Evolutionary conservation across 2,797 vertebrate genomes (phyloP).

Genomic region (Lates japonicus): DNA sequence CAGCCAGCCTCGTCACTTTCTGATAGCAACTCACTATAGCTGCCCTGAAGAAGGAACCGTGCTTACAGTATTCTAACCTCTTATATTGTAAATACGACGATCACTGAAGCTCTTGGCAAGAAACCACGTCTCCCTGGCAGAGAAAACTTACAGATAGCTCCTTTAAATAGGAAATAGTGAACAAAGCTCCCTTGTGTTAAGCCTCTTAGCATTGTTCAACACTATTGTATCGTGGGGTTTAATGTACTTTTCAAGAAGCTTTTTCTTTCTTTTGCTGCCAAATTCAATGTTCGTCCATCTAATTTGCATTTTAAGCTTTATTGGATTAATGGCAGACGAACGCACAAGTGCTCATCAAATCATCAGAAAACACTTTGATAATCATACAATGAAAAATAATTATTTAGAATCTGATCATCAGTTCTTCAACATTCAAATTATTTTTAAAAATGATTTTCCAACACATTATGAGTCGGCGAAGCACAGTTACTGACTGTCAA

Average conservation of each 20-base stretch:
- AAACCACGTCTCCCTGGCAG: too few species aligned
- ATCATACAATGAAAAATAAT: background rate
- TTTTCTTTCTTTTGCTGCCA: background rate
- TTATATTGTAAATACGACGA: too few species aligned
- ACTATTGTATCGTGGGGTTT: background rate
- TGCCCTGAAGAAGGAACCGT: too few species aligned
- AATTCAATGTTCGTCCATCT: background rate
- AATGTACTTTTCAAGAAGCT: background rate
- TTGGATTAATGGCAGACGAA: background rate
- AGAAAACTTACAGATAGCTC: too few species aligned
- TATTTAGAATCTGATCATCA: too few species aligned
- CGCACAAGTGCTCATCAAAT: background rate
- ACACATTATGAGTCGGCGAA: background rate
- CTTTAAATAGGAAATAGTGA: background rate
- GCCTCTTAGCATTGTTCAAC: background rate
- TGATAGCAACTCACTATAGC: too few species aligned
- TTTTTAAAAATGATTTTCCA: background rate
- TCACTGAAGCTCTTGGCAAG: too few species aligned
- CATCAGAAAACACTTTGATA: background rate
- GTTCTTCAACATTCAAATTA: background rate
- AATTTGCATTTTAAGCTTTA: background rate
- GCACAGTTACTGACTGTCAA: background rate
- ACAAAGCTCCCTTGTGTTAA: background rate
- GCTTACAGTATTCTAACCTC: too few species aligned
- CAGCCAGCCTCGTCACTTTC: too few species aligned